Conservation (phyloP, 2,888 invertebrate genomes). For the Malachius bipustulatus region DNA sequence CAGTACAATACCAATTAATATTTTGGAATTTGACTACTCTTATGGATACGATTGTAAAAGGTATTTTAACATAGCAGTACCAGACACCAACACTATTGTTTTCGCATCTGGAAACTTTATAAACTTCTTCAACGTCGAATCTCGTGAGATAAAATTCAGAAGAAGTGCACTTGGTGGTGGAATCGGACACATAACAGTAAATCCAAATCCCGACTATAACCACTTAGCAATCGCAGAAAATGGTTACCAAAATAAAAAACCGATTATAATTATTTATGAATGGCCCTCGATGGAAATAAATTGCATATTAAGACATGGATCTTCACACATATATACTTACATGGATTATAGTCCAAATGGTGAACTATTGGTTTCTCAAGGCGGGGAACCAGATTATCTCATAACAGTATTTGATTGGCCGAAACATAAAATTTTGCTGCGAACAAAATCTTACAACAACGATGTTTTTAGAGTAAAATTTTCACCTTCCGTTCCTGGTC, state of each 20-base stretch:
- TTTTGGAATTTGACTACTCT: constrained; percentile 60
- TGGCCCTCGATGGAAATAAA: constrained; percentile 71
- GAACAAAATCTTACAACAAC: constrained; percentile 72
- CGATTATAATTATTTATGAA: constrained; percentile 69
- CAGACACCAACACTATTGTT: constrained; percentile 60
- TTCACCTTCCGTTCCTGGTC: constrained; percentile 67
- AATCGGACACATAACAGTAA: constrained; percentile 70
- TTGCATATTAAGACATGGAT: constrained; percentile 65
- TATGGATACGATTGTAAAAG: constrained; percentile 78
- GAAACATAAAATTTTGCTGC: constrained; percentile 57
- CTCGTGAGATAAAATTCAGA: constrained; percentile 54
- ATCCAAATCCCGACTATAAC: constrained; percentile 44
- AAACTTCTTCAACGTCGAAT: constrained; percentile 59
- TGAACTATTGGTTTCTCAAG: constrained; percentile 66
- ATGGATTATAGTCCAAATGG: constrained; percentile 73
- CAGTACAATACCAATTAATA: constrained; percentile 44
- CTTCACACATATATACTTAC: constrained; percentile 57
- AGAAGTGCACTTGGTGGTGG: constrained; percentile 67
- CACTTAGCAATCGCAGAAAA: constrained; percentile 82
- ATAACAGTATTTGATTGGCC: constrained; percentile 87
- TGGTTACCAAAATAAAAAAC: constrained; percentile 41
- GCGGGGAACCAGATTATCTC: constrained; percentile 75
- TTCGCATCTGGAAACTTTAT: constrained; percentile 76
- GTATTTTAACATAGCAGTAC: constrained; percentile 65
- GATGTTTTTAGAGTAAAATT: constrained; percentile 71